These are phyloP conservation scores for Stichopus chloronotus DNA, from an alignment of 35 echinoderm and acorn worm genomes.

Conservation along the genomic window DNA sequence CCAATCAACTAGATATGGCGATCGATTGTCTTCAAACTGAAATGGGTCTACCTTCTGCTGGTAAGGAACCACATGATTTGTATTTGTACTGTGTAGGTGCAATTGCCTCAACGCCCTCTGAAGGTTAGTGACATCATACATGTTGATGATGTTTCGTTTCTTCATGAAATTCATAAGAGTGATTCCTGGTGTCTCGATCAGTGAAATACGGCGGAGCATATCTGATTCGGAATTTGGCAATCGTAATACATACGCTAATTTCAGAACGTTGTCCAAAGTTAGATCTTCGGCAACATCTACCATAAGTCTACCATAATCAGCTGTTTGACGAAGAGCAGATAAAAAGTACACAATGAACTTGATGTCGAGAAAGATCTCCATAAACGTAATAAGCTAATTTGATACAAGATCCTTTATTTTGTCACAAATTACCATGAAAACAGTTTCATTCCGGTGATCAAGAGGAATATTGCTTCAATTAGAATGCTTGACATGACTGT, in stretches of 20 bases:
- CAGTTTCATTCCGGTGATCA: no score
- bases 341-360: no score
- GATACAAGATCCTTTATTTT: no score
- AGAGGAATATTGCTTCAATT: no score
- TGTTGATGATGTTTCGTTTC: conserved; percentile 21
- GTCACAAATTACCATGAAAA: no score
- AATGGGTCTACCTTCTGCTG: background rate
- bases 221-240: background rate
- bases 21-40: background rate
- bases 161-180: background rate
- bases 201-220: background rate
- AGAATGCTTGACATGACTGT: no score
- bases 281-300: conserved; percentile 1
- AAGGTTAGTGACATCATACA: conserved; percentile 18
- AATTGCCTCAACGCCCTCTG: background rate
- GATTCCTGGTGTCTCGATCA: background rate
- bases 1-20: background rate
- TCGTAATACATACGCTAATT: background rate
- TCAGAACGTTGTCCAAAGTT: background rate
- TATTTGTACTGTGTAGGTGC: background rate
- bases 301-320: background rate
- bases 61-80: background rate
- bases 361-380: no score
- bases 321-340: background rate
- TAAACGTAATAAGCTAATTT: no score